Conservation (phyloP, 2,797 vertebrate genomes). For the Knipowitschia caucasica region DNA sequence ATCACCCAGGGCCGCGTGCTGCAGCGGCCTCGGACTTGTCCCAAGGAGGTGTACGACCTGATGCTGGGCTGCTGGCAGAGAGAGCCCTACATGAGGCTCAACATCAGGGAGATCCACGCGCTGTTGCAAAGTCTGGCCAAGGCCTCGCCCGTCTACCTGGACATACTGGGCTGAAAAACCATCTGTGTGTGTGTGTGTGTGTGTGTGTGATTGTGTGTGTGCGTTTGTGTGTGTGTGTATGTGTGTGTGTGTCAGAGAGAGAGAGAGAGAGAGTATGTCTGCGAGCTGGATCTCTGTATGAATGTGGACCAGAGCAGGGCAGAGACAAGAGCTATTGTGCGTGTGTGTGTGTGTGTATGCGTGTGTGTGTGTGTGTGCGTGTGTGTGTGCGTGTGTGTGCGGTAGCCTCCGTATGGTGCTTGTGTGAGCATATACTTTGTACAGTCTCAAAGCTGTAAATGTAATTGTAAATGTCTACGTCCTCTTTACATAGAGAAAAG, state of each 20-base stretch:
- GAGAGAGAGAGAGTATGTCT: no score
- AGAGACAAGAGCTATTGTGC: neutral
- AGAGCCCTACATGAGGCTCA: slow-evolving; percentile 97
- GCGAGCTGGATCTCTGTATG: neutral
- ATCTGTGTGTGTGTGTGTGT: slow-evolving; percentile 39
- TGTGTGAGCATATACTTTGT: slow-evolving; percentile 39
- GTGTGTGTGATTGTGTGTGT: slow-evolving; percentile 29
- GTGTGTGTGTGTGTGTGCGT: no score
- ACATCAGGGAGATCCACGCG: slow-evolving; percentile 94
- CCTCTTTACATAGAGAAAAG: slow-evolving; percentile 89
- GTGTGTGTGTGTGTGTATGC: no score
- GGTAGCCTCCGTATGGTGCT: slow-evolving; percentile 22
- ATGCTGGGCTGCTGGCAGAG: slow-evolving; percentile 99
- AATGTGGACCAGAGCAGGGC: neutral
- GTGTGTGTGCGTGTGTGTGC: no score
- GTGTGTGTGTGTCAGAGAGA: no score
- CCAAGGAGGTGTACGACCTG: slow-evolving; percentile 94
- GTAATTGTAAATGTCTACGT: slow-evolving; percentile 77
- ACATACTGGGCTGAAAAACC: slow-evolving; percentile 90
- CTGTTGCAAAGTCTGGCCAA: slow-evolving; percentile 96
- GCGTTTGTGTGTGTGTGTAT: slow-evolving; percentile 11
- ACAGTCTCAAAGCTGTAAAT: slow-evolving; percentile 66
- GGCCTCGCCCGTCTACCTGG: slow-evolving; percentile 97
- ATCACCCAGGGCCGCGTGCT: slow-evolving; percentile 98
- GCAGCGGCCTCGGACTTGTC: slow-evolving; percentile 94